These are phyloP conservation scores for Monochamus saltuarius DNA, from an alignment of 1,140 invertebrate species.

Conservation along the genomic window DNA sequence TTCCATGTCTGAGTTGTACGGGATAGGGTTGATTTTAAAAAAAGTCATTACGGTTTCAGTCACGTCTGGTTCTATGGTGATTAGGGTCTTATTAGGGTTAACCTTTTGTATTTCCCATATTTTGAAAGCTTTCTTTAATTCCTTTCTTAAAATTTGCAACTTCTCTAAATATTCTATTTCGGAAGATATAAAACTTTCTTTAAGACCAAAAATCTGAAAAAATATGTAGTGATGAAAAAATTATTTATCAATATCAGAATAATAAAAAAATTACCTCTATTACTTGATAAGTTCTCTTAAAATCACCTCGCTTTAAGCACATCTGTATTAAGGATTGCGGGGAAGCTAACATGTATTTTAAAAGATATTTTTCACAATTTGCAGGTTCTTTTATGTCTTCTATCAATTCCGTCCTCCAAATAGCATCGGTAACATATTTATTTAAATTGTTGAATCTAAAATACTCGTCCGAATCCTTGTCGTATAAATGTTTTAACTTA, in stretches of 20 bases:
- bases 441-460: slow-evolving; percentile 33
- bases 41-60: slow-evolving; percentile 51
- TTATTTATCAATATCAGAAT: too few relatives aligned
- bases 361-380: slow-evolving; percentile 32
- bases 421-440: slow-evolving; percentile 42
- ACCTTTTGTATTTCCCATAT: slow-evolving; percentile 44
- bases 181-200: slow-evolving; percentile 48
- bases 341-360: slow-evolving; percentile 46
- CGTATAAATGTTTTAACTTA: slow-evolving; percentile 33
- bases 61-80: slow-evolving; percentile 28
- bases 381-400: slow-evolving; percentile 26
- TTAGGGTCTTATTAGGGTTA: slow-evolving; percentile 44
- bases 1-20: slow-evolving; percentile 32
- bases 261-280: slow-evolving; percentile 42
- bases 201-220: slow-evolving; percentile 54
- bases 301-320: slow-evolving; percentile 43
- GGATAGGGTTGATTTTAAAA: slow-evolving; percentile 41
- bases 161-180: slow-evolving; percentile 53
- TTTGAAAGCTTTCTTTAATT: slow-evolving; percentile 39
- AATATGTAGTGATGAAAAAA: slow-evolving; percentile 13
- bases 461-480: slow-evolving; percentile 31
- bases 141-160: slow-evolving; percentile 48
- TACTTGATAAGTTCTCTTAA: slow-evolving; percentile 45
- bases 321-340: slow-evolving; percentile 46
- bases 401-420: slow-evolving; percentile 46